Base-by-base conservation (phyloP, 2,797 vertebrate genomes). In the Xerus rutilus region DNA sequence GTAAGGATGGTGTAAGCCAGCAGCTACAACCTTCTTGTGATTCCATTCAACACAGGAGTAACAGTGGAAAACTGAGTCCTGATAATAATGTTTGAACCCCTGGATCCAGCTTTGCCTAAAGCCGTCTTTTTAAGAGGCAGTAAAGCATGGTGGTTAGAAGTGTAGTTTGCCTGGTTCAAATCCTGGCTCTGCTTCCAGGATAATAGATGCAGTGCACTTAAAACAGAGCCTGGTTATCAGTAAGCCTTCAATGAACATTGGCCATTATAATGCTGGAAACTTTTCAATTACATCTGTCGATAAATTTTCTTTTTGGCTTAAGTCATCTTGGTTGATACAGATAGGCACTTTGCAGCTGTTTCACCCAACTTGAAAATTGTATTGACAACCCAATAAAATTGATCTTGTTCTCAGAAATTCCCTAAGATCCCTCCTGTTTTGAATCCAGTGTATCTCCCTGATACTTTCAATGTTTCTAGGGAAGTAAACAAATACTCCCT, bases 61-160 rank as follows among this genome's bases (percentile, higher is more conserved):
- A 89, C 2, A 70, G 25, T 14, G 23, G 39, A 76, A 59, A 47
- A 47, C 45, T 32, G 35, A 62, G 18, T 79, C 64, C 45, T 49
- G 7, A 47, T 64, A 39, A 85, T 47, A 45, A 70, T 54, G 59
- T 43, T 28, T 35, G 43, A 65, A 32, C 59, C 64, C n/a, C 88
- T 95, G 82, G 77, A 82, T 78, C 28, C 54, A 94, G 65, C 92
- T 87, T 49, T 85, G 35, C 95, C 81, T 82, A 85, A 93, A 87
- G 76, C 64, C 65, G 1, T 84, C 43, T 47, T 54, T 43, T 84
- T 28, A 76, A 86, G 49, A 89, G 81, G 9, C 21, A 67, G 8
- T n/a, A 52, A 72, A 87, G 8, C 49, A 10, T 12, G 52, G 20
- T 47, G 69, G 17, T 90, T 84, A 28, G 45, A 59, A 86, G 64